Base-by-base conservation (phyloP, 2,888 invertebrate species). In the Agapostemon virescens region DNA sequence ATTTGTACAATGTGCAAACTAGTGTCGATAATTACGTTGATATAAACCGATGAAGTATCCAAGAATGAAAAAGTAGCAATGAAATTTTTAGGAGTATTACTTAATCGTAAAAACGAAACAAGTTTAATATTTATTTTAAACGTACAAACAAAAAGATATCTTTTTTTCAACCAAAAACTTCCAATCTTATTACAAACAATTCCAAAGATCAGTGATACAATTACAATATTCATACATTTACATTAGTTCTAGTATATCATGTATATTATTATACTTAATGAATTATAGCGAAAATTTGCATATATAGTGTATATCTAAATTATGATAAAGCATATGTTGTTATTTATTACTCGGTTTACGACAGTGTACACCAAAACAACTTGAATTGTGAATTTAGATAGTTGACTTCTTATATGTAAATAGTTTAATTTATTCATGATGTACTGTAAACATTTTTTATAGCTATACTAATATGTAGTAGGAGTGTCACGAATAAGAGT, bases 401-500 rank as follows among this genome's bases (percentile, higher is more conserved):
- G 78, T 23, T 73, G 55, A 79, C 17, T 63, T 42, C n/a, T 36
- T 85, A 76, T 85, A 81, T 81, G 79, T 85, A 85, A 58, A 45
- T 67, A 74, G 61, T 55, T 81, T 55, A 77, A 74, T 74, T 76
- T 68, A 74, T 67, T 72, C 15, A 38, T 55, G 30, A 72, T 75
- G 69, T 26, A 66, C 40, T 26, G 45, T 74, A 72, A 73, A 78
- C 72, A 58, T 78, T 82, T 78, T 82, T 67, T 36, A 71, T 73
- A 81, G 40, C 58, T 77, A 67, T 83, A 83, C 82, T 72, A 52
- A 82, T 52, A 69, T 36, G 64, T 72, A 49, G 36, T 76, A 76
- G 76, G 72, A 58, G 49, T 79, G 79, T 64, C 23, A 69, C 72
- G 69, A 82, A 17, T 84, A 77, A 82, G 58, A 73, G 26, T 76